Percentiles rank a stretch among this genome's conserved stretches.
Conservation (phyloP, 2,113 vertebrate genomes). For the Pelecanus crispus region DNA sequence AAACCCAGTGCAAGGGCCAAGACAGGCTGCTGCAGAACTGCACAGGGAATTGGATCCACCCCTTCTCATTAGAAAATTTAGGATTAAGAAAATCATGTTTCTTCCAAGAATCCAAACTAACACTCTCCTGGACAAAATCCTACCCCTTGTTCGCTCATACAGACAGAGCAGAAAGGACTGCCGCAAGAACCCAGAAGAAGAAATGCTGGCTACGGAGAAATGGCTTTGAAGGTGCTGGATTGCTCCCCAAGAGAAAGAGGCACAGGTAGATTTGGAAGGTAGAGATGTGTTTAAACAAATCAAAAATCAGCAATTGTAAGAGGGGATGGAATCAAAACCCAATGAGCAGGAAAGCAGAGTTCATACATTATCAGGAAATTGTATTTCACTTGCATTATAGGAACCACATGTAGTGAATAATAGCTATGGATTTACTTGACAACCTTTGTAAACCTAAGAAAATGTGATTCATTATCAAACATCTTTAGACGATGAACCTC, state of each 20-base stretch:
- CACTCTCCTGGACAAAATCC: neutral
- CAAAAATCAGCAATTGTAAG: neutral
- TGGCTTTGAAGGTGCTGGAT: neutral
- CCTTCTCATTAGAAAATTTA: neutral
- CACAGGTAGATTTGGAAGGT: neutral
- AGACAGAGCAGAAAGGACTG: neutral
- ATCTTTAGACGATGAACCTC: neutral
- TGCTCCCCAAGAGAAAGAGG: neutral
- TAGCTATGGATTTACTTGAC: neutral
- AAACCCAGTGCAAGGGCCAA: neutral
- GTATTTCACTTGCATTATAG: neutral
- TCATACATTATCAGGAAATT: neutral
- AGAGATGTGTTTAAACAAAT: neutral
- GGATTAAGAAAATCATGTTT: neutral
- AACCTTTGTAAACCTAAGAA: neutral
- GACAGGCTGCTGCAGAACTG: neutral
- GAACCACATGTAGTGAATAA: neutral
- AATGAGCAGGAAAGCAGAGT: neutral
- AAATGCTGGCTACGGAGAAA: neutral
- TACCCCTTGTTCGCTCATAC: neutral
- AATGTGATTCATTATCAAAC: neutral
- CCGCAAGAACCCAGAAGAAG: neutral
- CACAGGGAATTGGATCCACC: neutral
- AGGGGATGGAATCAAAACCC: neutral
- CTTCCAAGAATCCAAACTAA: neutral